Evolutionary conservation across 2,797 vertebrate species (phyloP).

Genomic region (Peromyscus attwateri): DNA sequence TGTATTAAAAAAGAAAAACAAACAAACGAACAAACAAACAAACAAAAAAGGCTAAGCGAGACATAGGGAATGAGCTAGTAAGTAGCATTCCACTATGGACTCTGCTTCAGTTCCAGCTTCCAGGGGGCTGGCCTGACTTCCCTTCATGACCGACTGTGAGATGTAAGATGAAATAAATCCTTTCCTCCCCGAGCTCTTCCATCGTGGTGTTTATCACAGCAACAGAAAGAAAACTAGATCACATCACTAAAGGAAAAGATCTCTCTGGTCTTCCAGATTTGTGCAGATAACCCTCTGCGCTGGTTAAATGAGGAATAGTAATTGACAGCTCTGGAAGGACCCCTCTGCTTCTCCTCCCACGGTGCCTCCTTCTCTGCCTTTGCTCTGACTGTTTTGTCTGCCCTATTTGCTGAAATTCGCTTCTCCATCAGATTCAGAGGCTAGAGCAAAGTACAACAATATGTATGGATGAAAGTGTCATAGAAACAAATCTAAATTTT

Average conservation of each 20-base stretch:
- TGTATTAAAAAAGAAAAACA: no score
- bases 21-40: no score
- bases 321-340: not conserved
- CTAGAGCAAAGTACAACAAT: not conserved
- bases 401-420: not conserved
- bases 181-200: not conserved
- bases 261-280: not conserved
- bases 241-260: not conserved
- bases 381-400: not conserved
- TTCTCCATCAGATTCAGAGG: not conserved
- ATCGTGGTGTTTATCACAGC: not conserved
- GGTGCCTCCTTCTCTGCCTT: not conserved
- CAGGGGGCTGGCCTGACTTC: no score
- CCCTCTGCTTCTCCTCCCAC: not conserved
- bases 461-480: not conserved
- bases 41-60: no score
- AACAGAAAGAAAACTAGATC: not conserved
- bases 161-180: not conserved
- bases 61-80: not conserved
- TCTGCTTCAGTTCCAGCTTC: not conserved
- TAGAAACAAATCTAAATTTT: not conserved
- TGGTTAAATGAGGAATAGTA: not conserved
- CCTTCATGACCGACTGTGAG: not conserved
- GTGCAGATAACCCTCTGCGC: not conserved
- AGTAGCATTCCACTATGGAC: not conserved